phyloP scores from a whole-genome alignment of 1,140 invertebrate species.

The Polypedilum vanderplanki region DNA sequence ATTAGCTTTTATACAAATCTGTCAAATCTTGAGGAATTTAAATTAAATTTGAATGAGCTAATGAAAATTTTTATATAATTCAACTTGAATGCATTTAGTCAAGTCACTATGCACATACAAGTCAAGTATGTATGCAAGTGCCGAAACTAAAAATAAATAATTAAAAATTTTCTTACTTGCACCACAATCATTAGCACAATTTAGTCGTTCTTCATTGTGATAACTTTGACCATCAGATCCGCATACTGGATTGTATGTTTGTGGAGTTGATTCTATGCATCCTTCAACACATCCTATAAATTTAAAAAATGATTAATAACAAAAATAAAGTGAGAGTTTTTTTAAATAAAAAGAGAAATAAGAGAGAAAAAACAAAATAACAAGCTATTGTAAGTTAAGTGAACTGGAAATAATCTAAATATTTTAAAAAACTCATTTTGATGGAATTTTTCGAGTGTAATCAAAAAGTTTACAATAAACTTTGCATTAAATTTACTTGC shows the following conservation, averaged over 20 bases:
- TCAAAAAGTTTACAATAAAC: too few species aligned
- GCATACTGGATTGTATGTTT: conserved; percentile 59
- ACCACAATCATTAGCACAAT: conserved; percentile 54
- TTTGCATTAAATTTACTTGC: background rate
- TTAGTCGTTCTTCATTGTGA: conserved; percentile 51
- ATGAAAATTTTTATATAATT: too few species aligned
- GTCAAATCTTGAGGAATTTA: too few species aligned
- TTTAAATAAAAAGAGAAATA: background rate
- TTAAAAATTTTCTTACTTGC: conserved; percentile 42
- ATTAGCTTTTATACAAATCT: too few species aligned
- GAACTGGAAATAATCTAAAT: background rate
- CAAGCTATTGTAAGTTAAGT: background rate
- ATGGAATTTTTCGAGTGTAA: background rate
- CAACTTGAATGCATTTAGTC: too few species aligned
- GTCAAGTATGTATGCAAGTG: background rate
- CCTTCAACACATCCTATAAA: background rate
- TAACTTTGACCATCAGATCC: conserved; percentile 57
- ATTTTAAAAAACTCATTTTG: background rate
- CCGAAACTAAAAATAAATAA: background rate
- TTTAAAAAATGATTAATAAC: background rate
- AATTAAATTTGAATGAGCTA: too few species aligned
- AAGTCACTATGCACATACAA: too few species aligned
- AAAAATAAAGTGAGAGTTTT: too few species aligned
- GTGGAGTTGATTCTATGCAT: background rate
- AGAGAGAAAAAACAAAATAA: too few species aligned